A percentile compares a stretch with the other conserved stretches of the same genome.
Conservation (phyloP, 2,113 vertebrate species). For the Monopterus albus region DNA sequence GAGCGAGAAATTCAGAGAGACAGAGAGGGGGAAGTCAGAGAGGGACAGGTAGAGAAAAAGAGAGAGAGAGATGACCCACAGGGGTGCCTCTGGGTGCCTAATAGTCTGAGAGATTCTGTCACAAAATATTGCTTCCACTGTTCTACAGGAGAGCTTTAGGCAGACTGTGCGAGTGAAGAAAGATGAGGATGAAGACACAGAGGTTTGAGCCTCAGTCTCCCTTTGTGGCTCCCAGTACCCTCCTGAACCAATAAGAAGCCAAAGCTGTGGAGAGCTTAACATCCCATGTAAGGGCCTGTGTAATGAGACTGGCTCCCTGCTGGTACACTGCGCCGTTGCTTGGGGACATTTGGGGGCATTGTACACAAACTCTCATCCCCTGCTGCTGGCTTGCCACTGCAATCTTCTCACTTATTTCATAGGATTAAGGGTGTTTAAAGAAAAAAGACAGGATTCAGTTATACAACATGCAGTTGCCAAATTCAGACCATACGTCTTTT, state of each 20-base stretch:
- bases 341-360: constrained; percentile 5
- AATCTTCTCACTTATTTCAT: constrained; percentile 46
- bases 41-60: background rate
- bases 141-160: constrained; percentile 67
- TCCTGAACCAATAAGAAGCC: constrained; percentile 32
- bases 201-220: constrained; percentile 18
- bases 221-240: constrained; percentile 25
- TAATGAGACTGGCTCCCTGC: constrained; percentile 40
- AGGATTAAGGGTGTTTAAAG: background rate
- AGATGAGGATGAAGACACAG: constrained; percentile 37
- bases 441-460: too few relatives aligned
- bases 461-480: too few relatives aligned
- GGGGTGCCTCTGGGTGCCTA: constrained; percentile 67
- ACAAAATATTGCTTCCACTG: constrained; percentile 68
- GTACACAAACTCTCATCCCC: background rate
- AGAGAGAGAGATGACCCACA: constrained; percentile 48
- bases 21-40: constrained; percentile 6
- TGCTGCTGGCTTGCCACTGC: background rate
- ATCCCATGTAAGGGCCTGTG: constrained; percentile 22
- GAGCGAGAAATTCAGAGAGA: constrained; percentile 28
- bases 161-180: constrained; percentile 49
- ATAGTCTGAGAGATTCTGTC: constrained; percentile 77
- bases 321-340: constrained; percentile 24
- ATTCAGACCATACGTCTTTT: too few relatives aligned
- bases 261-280: constrained; percentile 34